Percentiles rank a stretch among this genome's conserved stretches.
Conservation (phyloP, 23 tunicate genomes). For the Trididemnum clinides region DNA sequence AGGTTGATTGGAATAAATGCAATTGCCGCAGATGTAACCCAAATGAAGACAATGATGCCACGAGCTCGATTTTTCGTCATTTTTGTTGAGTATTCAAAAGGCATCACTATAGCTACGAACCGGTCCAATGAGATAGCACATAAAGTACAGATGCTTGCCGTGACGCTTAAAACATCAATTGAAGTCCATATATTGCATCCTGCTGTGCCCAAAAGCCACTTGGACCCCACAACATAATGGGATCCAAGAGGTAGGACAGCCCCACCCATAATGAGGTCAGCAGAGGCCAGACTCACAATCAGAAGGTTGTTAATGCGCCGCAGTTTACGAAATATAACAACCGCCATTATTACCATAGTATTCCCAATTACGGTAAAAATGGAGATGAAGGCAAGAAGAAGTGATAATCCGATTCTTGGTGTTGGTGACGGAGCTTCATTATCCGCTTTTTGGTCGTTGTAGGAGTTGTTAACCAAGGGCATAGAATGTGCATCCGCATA, state of each 20-base stretch:
- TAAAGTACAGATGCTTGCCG: constrained; percentile 88
- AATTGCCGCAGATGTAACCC: constrained; percentile 76
- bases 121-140: constrained; percentile 92
- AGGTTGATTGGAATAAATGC: constrained; percentile 74
- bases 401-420: background rate
- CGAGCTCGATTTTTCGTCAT: constrained; percentile 72
- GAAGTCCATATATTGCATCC: constrained; percentile 81
- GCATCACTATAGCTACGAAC: constrained; percentile 86
- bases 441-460: no score
- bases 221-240: constrained; percentile 44
- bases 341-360: constrained; percentile 57
- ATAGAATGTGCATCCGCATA: no score
- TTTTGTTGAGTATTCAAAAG: constrained; percentile 64
- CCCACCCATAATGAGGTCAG: constrained; percentile 89
- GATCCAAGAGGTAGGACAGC: constrained; percentile 71
- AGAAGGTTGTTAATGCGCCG: constrained; percentile 90
- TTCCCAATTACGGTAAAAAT: constrained; percentile 65
- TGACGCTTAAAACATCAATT: constrained; percentile 89
- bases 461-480: no score
- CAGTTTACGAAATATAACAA: constrained; percentile 63
- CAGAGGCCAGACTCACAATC: constrained; percentile 70
- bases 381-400: constrained; percentile 22
- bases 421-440: no score
- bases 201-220: constrained; percentile 66
- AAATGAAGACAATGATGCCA: constrained; percentile 61